These are phyloP conservation scores for Brachyalestes nurse DNA, from an alignment of 2,797 vertebrate species.

Conservation along the genomic window DNA sequence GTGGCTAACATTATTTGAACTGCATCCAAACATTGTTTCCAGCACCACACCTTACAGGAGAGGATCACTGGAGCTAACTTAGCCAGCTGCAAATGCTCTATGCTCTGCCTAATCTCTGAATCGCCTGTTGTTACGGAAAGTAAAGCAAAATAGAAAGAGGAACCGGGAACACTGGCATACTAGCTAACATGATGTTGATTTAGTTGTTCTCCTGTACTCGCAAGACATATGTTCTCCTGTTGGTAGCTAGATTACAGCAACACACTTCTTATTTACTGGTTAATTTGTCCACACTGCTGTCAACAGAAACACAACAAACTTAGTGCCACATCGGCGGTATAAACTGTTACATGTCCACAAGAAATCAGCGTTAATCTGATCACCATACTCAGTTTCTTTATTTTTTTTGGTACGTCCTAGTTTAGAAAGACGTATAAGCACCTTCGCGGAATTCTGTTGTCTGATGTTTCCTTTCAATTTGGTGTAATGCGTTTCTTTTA, in stretches of 20 bases:
- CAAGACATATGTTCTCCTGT: neutral
- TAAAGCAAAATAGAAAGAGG: neutral
- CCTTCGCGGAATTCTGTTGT: neutral
- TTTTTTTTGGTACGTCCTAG: neutral
- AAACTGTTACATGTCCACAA: neutral
- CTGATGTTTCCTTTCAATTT: neutral
- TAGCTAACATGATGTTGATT: neutral
- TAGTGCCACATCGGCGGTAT: neutral
- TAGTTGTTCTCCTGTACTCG: neutral
- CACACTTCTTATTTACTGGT: neutral
- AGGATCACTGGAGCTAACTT: neutral
- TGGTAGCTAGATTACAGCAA: neutral
- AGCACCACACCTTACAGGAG: constrained; percentile 34
- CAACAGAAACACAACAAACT: neutral
- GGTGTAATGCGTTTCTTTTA: no score
- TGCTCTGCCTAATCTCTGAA: no score
- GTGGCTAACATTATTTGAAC: constrained; percentile 1
- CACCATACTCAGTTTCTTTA: neutral
- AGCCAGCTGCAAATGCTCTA: neutral
- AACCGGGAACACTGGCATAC: neutral
- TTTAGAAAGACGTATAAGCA: no score
- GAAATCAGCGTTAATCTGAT: neutral
- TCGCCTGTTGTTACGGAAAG: neutral
- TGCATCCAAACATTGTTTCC: neutral
- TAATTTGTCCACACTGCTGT: neutral